Evolutionary conservation across 2,113 vertebrate species (phyloP).

Genomic region (Muntiacus reevesi): DNA sequence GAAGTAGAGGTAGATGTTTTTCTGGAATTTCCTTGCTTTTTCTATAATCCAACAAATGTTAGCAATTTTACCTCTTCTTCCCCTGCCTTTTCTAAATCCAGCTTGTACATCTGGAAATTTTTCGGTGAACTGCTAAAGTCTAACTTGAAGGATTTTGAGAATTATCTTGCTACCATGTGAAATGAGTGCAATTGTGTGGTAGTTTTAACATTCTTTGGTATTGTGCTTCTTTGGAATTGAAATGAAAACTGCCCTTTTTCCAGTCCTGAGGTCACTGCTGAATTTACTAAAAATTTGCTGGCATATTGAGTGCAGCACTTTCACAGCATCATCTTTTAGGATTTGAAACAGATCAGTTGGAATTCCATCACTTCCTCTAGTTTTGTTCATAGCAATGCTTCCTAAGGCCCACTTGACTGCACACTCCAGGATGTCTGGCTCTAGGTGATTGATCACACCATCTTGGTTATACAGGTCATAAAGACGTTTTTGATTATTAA

Average conservation of each 20-base stretch:
- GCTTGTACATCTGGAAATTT: neutral
- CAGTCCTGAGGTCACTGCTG: neutral
- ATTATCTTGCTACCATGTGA: neutral
- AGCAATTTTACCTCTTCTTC: neutral
- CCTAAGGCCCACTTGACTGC: neutral
- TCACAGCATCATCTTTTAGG: neutral
- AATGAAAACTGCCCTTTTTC: neutral
- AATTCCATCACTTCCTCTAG: neutral
- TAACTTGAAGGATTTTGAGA: neutral
- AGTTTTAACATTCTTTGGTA: neutral
- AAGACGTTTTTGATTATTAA: neutral
- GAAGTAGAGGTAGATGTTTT: neutral
- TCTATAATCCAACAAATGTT: neutral
- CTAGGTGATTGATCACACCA: neutral
- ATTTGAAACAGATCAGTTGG: neutral
- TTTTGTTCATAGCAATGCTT: neutral
- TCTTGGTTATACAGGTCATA: neutral
- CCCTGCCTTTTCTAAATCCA: neutral
- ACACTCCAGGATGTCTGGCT: neutral
- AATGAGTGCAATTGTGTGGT: neutral
- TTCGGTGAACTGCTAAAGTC: neutral
- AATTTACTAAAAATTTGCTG: neutral
- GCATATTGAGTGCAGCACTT: neutral
- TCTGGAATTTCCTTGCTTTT: neutral
- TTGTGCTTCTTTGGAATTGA: neutral